Conservation (phyloP, 2,888 invertebrate species). For the Epistrophella euchroma region DNA sequence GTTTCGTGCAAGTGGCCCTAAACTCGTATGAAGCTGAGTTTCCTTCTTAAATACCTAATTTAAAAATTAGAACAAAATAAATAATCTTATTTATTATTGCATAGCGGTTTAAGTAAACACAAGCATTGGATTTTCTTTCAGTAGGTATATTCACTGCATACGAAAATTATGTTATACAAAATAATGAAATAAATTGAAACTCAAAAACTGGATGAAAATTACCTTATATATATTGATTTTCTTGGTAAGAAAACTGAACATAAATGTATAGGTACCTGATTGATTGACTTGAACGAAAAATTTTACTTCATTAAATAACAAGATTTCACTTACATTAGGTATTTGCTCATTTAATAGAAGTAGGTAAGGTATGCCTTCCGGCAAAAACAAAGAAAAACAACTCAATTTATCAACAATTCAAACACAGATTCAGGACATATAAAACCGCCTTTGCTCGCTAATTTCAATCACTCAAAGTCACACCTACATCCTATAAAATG, state of each 20-base stretch:
- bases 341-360: conserved; percentile 37
- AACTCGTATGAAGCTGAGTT: too few relatives aligned
- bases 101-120: too few relatives aligned
- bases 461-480: conserved; percentile 64
- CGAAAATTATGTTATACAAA: too few relatives aligned
- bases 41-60: too few relatives aligned
- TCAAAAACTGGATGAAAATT: background rate
- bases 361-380: conserved; percentile 16
- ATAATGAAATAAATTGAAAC: background rate
- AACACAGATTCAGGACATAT: background rate
- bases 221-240: conserved; percentile 14
- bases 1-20: too few relatives aligned
- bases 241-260: background rate
- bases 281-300: conserved; percentile 4
- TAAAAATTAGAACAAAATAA: too few relatives aligned
- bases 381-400: conserved; percentile 17
- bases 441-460: conserved; percentile 19
- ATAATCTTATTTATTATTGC: too few relatives aligned
- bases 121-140: too few relatives aligned
- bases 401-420: conserved; percentile 64
- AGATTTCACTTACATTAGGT: conserved; percentile 7
- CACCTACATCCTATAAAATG: conserved; percentile 38
- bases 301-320: conserved; percentile 31
- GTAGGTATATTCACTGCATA: too few relatives aligned
- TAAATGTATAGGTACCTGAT: background rate